These are phyloP conservation scores for Brachypterus glaber DNA, from an alignment of 2,888 invertebrate species.

Conservation along the genomic window DNA sequence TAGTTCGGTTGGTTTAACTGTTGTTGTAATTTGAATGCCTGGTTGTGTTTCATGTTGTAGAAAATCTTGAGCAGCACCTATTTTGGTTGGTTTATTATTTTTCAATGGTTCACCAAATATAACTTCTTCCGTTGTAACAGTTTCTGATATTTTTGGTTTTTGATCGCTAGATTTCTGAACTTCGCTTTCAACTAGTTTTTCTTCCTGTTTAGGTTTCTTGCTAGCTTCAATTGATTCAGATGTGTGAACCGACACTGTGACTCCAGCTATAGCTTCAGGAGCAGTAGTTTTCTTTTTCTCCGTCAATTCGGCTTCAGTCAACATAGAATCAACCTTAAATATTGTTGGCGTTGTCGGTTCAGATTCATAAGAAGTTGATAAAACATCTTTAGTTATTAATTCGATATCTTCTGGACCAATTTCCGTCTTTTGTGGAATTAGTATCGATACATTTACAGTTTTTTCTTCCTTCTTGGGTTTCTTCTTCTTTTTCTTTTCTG, in stretches of 20 bases:
- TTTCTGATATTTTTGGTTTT: constrained; percentile 6
- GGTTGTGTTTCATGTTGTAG: constrained; percentile 18
- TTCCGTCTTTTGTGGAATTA: constrained; percentile 19
- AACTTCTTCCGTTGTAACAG: background rate
- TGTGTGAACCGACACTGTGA: background rate
- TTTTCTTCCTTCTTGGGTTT: constrained; percentile 11
- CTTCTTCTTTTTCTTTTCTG: constrained; percentile 12
- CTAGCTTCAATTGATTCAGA: background rate
- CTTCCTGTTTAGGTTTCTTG: background rate
- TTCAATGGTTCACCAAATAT: background rate
- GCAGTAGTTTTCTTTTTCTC: constrained; percentile 16
- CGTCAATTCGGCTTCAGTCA: constrained; percentile 28
- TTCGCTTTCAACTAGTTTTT: background rate
- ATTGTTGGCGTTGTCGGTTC: constrained; percentile 17
- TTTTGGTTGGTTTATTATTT: background rate
- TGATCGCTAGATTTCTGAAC: background rate
- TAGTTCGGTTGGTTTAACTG: background rate
- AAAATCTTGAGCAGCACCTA: constrained; percentile 19
- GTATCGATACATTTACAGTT: constrained; percentile 24
- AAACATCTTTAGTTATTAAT: constrained; percentile 24
- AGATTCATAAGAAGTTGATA: constrained; percentile 18
- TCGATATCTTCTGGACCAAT: constrained; percentile 22
- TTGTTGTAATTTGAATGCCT: background rate
- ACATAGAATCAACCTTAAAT: constrained; percentile 29
- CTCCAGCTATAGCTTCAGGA: constrained; percentile 4